Evolutionary conservation across 2,797 vertebrate genomes (phyloP), one percentile per base, ranked within the genome.

Genomic region (Sandelia bainsii): DNA sequence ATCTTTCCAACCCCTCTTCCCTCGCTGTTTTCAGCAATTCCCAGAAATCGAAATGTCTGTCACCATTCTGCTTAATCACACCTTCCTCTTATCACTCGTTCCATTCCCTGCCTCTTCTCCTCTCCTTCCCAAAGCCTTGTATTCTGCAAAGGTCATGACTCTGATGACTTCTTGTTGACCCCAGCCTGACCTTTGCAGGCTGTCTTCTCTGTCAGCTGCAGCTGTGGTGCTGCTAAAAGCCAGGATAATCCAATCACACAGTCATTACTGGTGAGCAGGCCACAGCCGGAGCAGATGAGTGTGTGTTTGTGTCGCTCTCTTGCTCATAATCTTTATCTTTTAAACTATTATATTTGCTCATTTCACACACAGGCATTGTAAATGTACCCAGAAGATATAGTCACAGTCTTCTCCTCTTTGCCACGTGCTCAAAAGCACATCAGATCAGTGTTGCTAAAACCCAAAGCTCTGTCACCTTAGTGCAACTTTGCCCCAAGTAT

Each of bases 201-300:
- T 84, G 85, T 84, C 72, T 58, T 86, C 65, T 72, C 85, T 69
- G 69, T 89, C 83, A 72, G 84, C 87, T 84, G 76, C 90, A 87
- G 82, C 82, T 90, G 89, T 61, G 69, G 67, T 57, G 68, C 77
- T 84, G 87, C 79, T 79, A 77, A 93, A 87, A 91, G 80, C 88
- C 80, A 5, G n/a, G 85, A 87, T 92, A 93, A 94, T 93, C 92
- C 90, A 89, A 91, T 93, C 89, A 88, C 76, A 80, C 84, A 85
- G 81, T 85, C 86, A 93, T 91, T 91, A 90, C 79, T 72, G 79
- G 75, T 79, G 75, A 86, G 87, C n/a, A 63, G 70, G 78, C 68
- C 72, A 39, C 79, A 81, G 77, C 74, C 5, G 5, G 67, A 70
- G 83, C 87, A 90, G 84, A 83, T 87, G 83, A 75, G 81, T 62